Conservation (phyloP, 2,113 vertebrate genomes). For the Amblyornis subalaris region DNA sequence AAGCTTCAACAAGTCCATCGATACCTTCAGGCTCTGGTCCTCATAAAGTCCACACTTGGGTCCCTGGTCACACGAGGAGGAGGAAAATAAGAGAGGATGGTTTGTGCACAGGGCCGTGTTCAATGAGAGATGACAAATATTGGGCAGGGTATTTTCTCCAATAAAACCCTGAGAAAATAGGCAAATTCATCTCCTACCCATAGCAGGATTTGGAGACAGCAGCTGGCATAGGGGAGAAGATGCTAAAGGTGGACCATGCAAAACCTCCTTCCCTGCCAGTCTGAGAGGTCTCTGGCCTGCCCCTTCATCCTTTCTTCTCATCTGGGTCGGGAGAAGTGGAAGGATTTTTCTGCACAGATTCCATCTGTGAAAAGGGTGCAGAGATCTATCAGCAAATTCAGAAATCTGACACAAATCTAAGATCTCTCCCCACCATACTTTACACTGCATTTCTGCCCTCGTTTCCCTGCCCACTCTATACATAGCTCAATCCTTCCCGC, state of each 20-base stretch:
- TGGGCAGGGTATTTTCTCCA: background rate
- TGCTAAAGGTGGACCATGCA: background rate
- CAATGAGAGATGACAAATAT: background rate
- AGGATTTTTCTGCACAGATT: background rate
- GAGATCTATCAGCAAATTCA: background rate
- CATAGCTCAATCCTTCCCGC: background rate
- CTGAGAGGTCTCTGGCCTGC: background rate
- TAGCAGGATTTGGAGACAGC: background rate
- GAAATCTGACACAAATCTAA: background rate
- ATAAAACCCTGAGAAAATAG: background rate
- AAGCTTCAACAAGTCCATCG: background rate
- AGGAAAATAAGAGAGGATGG: background rate
- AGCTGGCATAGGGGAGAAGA: background rate
- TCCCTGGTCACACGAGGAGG: background rate
- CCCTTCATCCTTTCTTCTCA: background rate
- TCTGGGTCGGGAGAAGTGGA: background rate
- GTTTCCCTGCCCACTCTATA: background rate
- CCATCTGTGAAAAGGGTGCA: background rate
- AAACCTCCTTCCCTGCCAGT: background rate
- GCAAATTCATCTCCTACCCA: background rate
- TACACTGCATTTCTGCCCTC: background rate
- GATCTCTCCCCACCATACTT: background rate
- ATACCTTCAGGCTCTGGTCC: background rate
- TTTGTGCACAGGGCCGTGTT: background rate
- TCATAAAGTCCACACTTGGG: fast-evolving